These are phyloP conservation scores for Zootermopsis nevadensis DNA, from an alignment of 2,888 invertebrate species.

Conservation along the genomic window DNA sequence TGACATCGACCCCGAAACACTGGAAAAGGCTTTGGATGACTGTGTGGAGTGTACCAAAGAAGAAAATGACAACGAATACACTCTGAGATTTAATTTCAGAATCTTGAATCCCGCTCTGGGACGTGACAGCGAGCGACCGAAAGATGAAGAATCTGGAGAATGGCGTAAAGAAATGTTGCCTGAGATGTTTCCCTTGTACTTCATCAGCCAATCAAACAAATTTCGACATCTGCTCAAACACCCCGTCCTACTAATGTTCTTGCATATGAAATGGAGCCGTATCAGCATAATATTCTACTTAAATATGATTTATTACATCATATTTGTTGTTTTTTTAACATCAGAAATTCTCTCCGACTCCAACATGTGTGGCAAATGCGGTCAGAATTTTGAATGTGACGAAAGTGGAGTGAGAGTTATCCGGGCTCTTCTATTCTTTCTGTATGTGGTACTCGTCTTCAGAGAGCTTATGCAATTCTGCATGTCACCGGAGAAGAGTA, in stretches of 20 bases:
- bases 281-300: conserved; percentile 61
- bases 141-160: conserved; percentile 17
- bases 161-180: conserved; percentile 23
- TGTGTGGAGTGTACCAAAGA: not conserved
- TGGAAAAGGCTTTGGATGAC: not conserved
- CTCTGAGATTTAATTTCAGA: not conserved
- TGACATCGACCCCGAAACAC: conserved; percentile 12
- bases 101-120: not conserved
- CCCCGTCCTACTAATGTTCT: conserved; percentile 82
- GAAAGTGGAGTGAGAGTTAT: not conserved
- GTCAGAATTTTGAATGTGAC: not conserved
- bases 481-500: not conserved
- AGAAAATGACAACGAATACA: not conserved
- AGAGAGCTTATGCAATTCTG: conserved; percentile 15
- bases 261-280: conserved; percentile 84
- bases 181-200: conserved; percentile 82
- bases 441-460: not conserved
- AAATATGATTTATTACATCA: conserved; percentile 77
- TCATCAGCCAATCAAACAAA: conserved; percentile 76
- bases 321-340: conserved; percentile 76
- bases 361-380: not conserved
- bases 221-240: conserved; percentile 78
- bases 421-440: not conserved
- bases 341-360: conserved; percentile 67
- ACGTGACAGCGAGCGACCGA: not conserved